phyloP scores from a whole-genome alignment of 2,113 vertebrate genomes.

The Gymnorhina tibicen region DNA sequence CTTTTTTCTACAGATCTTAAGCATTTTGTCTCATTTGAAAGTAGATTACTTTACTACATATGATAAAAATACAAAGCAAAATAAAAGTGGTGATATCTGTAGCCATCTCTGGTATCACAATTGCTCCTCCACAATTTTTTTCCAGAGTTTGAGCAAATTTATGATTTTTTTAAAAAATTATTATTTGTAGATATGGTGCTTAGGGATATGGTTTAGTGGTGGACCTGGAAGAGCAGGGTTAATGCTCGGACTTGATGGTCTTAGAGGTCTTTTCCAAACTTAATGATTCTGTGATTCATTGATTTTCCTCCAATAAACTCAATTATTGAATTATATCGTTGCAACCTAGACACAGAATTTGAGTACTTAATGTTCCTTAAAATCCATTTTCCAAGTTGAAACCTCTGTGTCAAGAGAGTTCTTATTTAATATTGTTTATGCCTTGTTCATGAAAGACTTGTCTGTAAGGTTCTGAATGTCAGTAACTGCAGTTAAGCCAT shows the following conservation, averaged over 20 bases:
- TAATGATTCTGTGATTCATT: neutral
- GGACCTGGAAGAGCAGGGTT: too few species aligned
- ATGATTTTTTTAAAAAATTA: neutral
- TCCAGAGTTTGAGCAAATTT: neutral
- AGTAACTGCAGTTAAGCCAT: neutral
- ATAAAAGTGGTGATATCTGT: neutral
- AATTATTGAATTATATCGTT: neutral
- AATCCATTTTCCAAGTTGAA: neutral
- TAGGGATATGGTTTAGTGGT: neutral
- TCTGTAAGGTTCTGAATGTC: neutral
- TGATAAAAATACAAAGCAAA: neutral
- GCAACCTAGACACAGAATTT: neutral
- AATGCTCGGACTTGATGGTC: neutral
- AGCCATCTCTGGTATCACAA: neutral
- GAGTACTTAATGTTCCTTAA: neutral
- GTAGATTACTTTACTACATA: neutral
- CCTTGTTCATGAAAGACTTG: neutral
- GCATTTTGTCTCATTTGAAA: neutral
- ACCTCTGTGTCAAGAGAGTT: neutral
- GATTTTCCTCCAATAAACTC: neutral
- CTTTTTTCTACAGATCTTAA: neutral
- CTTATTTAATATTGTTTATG: neutral
- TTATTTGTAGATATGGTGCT: too few species aligned
- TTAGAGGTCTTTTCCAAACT: neutral
- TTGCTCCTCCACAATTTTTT: neutral